These are phyloP conservation scores for Heliconius hermathena DNA, from an alignment of 1,140 invertebrate genomes.

Conservation along the genomic window DNA sequence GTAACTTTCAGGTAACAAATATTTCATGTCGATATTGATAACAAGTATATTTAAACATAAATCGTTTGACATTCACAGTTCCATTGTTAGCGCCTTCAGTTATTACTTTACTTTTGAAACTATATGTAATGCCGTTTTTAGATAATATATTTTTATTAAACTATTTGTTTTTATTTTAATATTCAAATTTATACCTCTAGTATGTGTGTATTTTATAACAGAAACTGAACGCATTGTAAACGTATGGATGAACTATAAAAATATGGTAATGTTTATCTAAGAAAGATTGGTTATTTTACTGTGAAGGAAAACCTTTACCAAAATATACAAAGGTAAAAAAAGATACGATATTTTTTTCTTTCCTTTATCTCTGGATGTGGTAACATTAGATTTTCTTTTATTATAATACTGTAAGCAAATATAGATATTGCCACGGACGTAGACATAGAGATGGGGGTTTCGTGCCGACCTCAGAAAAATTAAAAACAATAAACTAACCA, in stretches of 20 bases:
- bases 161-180: not conserved
- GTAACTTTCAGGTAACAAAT: not conserved
- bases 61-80: slow-evolving; percentile 1
- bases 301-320: slow-evolving; percentile 14
- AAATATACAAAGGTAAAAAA: slow-evolving; percentile 19
- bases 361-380: not conserved
- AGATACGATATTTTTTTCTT: slow-evolving; percentile 2
- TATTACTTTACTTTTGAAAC: slow-evolving; percentile 7
- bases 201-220: not conserved
- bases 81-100: not conserved
- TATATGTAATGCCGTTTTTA: not conserved
- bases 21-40: not conserved
- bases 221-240: not conserved
- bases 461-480: no score
- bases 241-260: slow-evolving; percentile 21
- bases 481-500: no score
- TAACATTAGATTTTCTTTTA: slow-evolving; percentile 8
- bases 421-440: no score
- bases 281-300: slow-evolving; percentile 22
- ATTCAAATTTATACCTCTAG: not conserved
- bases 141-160: not conserved
- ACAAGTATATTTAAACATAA: not conserved
- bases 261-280: slow-evolving; percentile 25
- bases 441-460: no score
- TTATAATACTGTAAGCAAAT: not conserved